phyloP scores from a whole-genome alignment of 2,113 vertebrate species.

The Dendropsophus ebraccatus region DNA sequence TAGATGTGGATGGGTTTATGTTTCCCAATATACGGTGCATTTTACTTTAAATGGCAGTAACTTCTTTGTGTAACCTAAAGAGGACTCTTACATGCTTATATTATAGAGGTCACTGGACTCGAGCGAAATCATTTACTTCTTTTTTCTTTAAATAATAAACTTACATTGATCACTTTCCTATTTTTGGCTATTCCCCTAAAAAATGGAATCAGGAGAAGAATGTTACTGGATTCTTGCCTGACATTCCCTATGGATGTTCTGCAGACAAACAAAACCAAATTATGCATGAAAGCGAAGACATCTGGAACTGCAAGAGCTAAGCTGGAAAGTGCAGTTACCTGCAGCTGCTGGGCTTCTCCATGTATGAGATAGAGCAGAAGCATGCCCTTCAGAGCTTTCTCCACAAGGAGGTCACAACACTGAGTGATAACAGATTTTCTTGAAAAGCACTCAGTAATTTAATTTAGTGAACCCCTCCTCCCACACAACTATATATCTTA shows the following conservation, averaged over 20 bases:
- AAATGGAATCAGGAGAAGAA: slow-evolving; percentile 42
- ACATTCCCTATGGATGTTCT: slow-evolving; percentile 44
- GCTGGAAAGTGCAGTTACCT: slow-evolving; percentile 34
- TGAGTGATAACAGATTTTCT: slow-evolving; percentile 53
- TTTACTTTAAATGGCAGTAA: slow-evolving; percentile 9
- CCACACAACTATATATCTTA: not conserved
- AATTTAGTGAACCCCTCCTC: slow-evolving; percentile 7
- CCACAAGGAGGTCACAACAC: slow-evolving; percentile 26
- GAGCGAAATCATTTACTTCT: slow-evolving; percentile 10
- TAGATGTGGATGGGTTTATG: not conserved
- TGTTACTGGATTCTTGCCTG: slow-evolving; percentile 48
- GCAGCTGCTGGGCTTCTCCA: slow-evolving; percentile 39
- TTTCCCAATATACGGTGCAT: not conserved
- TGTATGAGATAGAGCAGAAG: slow-evolving; percentile 38
- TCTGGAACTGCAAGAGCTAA: slow-evolving; percentile 39
- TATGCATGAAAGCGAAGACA: slow-evolving; percentile 52
- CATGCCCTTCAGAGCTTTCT: slow-evolving; percentile 19
- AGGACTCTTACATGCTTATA: not conserved
- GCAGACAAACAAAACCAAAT: slow-evolving; percentile 54
- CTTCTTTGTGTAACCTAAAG: slow-evolving; percentile 17
- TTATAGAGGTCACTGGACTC: slow-evolving; percentile 31
- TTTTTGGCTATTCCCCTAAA: not conserved
- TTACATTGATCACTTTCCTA: slow-evolving; percentile 38
- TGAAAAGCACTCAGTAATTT: slow-evolving; percentile 40
- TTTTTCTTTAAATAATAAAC: not conserved